Evolutionary conservation across 2,888 invertebrate genomes (phyloP), one percentile per base, ranked within the genome.

Genomic region (Dilophus febrilis): DNA sequence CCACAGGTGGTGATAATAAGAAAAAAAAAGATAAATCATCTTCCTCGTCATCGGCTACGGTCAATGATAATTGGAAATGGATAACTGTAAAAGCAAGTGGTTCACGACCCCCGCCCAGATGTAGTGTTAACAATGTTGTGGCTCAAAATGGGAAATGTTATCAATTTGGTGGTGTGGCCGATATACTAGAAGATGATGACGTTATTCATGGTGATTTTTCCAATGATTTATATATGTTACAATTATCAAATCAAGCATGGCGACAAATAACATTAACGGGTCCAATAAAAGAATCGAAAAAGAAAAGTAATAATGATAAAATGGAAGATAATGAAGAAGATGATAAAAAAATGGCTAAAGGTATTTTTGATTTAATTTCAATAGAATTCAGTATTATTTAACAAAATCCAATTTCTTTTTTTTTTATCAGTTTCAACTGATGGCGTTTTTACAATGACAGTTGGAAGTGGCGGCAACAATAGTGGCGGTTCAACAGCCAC

Each of bases 161-260:
- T 51, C 71, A 82, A 43, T 94, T 87, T 57, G 92, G 92, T 1
- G 92, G 92, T 2, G 83, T 91, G 14, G 64, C 64, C 57, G 91
- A 91, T 50, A 68, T 77, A 38, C 80, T 86, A 54, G 81, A 85
- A 53, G 77, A 82, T 38, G 88, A 90, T 39, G 87, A 87, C 52
- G 72, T 78, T 43, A 60, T 91, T 2, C 67, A 70, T 7, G 84
- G 88, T 0, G 74, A 72, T 44, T 87, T 91, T 64, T 83, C 72
- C 48, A 83, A 87, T 52, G 86, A 88, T 36, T 65, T 91, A 8
- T 70, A 75, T 44, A 64, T 71, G 26, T 55, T 94, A 5, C 90
- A 92, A 54, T 55, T 87, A 44, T 77, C 79, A 42, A 71, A 74
- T 41, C 66, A 74, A 35, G 69, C 70, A 44, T 92, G 90, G 88